Base-by-base conservation (phyloP, 2,888 invertebrate species). In the Spicauda simplicius region DNA sequence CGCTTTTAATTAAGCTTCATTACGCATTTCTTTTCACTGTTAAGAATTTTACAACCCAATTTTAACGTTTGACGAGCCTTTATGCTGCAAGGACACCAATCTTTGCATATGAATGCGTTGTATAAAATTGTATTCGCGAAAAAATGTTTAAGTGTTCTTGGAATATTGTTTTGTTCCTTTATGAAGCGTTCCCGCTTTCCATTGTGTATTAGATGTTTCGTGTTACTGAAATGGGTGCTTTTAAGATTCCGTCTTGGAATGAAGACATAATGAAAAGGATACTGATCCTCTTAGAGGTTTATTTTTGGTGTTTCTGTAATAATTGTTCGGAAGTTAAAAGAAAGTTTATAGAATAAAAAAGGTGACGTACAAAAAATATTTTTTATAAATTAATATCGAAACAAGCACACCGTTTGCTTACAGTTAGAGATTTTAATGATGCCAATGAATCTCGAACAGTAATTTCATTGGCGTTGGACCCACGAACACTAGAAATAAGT, bases 1-100 rank as follows among this genome's bases (percentile, higher is more conserved):
- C 76, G 83, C 82, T 88, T 90, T 89, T 90, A 90, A 90, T 91
- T 89, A 90, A 88, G 81, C 77, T 79, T 80, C 78, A 85, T 87
- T 84, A 84, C 82, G 77, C 78, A 80, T 77, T 82, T 83, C 80
- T 83, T 82, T 80, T 76, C 75, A 73, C 79, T 77, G 79, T 82
- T 81, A 80, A 82, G 73, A 66, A 70, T 77, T 77, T 79, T 77
- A 69, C 71, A 63, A 70, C 69, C 69, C 67, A 64, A 66, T 68
- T 74, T 73, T 71, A 71, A 71, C 65, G 71, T 68, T 69, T 64
- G 69, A 65, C 69, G 60, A 62, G 68, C 57, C 70, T 64, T 64
- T 67, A 69, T 70, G 63, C 52, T 54, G 72, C 69, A 70, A 71
- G 67, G 70, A 71, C 74, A 70, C 69, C 66, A 70, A 74, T 72